These are phyloP conservation scores for Calcarius lapponicus DNA, from an alignment of 2,797 vertebrate genomes.

Conservation along the genomic window DNA sequence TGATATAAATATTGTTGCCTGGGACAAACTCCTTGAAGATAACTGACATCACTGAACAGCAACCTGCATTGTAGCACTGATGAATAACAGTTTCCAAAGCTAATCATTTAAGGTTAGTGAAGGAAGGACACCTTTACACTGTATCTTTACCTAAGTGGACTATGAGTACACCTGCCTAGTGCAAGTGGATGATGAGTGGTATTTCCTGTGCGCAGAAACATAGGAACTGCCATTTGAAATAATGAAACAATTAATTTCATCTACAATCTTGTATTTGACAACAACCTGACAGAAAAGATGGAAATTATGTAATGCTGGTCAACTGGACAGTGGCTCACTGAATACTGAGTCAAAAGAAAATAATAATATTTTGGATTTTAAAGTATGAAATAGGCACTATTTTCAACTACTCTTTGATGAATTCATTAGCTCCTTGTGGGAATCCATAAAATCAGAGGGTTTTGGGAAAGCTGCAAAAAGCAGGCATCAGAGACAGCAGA, in stretches of 20 bases:
- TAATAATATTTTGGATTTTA: neutral
- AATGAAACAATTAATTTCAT: neutral
- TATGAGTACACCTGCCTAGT: neutral
- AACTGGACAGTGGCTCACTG: neutral
- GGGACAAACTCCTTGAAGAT: constrained; percentile 91
- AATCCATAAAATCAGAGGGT: neutral
- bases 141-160: neutral
- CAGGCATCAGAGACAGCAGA: neutral
- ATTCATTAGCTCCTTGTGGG: neutral
- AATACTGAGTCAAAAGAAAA: neutral
- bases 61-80: constrained; percentile 98
- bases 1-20: constrained; percentile 94
- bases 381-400: neutral
- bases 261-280: neutral
- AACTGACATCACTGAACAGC: constrained; percentile 96
- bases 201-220: neutral
- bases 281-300: neutral
- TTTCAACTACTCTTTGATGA: neutral
- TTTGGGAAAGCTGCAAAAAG: neutral
- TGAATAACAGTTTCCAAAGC: constrained; percentile 97
- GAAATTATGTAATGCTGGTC: neutral
- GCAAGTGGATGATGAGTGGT: neutral
- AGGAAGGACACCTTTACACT: constrained; percentile 81
- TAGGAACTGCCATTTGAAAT: neutral
- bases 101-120: constrained; percentile 88